Evolutionary conservation across 2,888 invertebrate species (phyloP).

Genomic region (Platycheirus rosarum): DNA sequence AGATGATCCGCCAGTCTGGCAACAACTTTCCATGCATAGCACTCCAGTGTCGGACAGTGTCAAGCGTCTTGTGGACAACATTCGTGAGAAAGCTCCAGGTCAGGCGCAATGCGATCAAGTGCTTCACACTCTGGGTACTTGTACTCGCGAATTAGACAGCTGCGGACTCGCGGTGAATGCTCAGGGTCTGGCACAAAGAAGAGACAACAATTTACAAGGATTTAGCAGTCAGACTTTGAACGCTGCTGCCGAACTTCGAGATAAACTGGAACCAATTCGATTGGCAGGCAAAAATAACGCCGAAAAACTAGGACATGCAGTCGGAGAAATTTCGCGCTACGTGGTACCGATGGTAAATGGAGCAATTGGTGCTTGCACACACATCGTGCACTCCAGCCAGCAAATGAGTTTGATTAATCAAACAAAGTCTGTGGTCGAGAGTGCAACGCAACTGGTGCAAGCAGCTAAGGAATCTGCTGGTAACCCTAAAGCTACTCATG

Average conservation of each 20-base stretch:
- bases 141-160: slow-evolving; percentile 92
- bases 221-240: slow-evolving; percentile 91
- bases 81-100: slow-evolving; percentile 97
- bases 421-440: slow-evolving; percentile 96
- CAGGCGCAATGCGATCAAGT: slow-evolving; percentile 96
- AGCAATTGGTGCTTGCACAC: slow-evolving; percentile 93
- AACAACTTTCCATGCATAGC: slow-evolving; percentile 95
- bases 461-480: slow-evolving; percentile 95
- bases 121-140: slow-evolving; percentile 89
- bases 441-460: slow-evolving; percentile 92
- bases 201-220: slow-evolving; percentile 88
- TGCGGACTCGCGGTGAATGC: slow-evolving; percentile 94
- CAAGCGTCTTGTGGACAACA: slow-evolving; percentile 95
- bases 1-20: slow-evolving; percentile 96
- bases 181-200: slow-evolving; percentile 88
- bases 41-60: slow-evolving; percentile 98
- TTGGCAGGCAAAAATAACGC: slow-evolving; percentile 94
- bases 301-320: slow-evolving; percentile 95
- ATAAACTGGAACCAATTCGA: slow-evolving; percentile 92
- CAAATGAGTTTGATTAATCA: slow-evolving; percentile 95
- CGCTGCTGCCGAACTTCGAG: slow-evolving; percentile 90
- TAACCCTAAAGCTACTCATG: slow-evolving; percentile 92
- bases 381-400: slow-evolving; percentile 92
- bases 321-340: slow-evolving; percentile 89
- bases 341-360: slow-evolving; percentile 93